phyloP scores from a whole-genome alignment of 2,888 invertebrate genomes.

The Xestia xanthographa region DNA sequence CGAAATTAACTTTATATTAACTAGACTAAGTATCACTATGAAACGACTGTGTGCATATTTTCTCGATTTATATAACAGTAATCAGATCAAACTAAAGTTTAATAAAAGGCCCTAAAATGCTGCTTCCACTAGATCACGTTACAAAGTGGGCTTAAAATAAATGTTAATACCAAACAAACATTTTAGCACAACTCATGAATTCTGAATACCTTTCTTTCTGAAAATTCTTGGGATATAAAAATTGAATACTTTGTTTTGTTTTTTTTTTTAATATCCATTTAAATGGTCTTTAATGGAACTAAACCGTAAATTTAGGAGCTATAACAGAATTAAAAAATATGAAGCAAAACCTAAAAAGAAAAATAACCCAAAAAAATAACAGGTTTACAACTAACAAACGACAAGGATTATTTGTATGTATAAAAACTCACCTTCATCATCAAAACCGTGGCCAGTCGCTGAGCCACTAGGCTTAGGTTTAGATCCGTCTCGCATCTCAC shows the following conservation, averaged over 20 bases:
- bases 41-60: neutral
- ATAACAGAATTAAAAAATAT: neutral
- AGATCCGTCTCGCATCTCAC: slow-evolving; percentile 88
- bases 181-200: neutral
- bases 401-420: no score
- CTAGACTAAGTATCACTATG: neutral
- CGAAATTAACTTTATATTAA: neutral
- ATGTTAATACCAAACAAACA: neutral
- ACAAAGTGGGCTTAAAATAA: neutral
- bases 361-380: no score
- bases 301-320: neutral
- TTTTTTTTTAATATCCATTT: neutral
- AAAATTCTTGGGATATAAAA: neutral
- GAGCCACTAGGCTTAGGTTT: slow-evolving; percentile 85
- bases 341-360: neutral
- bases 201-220: no score
- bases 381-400: no score
- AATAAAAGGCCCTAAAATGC: neutral
- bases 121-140: neutral
- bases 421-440: slow-evolving; percentile 80
- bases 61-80: neutral
- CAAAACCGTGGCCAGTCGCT: slow-evolving; percentile 80
- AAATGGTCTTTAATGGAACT: neutral
- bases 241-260: no score
- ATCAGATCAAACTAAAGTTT: neutral